Evolutionary conservation across 2,113 vertebrate genomes (phyloP), one percentile per base, ranked within the genome.

Genomic region (Bambusicola thoracicus): DNA sequence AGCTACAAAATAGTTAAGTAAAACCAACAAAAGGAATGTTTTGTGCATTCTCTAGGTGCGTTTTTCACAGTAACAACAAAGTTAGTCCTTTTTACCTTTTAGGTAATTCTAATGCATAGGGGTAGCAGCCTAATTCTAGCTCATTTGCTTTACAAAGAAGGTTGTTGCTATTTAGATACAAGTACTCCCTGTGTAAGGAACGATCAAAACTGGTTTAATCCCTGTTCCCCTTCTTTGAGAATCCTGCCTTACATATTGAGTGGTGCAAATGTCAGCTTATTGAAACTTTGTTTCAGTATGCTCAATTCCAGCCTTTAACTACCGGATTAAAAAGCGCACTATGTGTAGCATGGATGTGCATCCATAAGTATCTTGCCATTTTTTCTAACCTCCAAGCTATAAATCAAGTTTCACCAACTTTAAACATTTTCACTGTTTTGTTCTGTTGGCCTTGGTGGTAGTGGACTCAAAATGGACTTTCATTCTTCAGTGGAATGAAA

Each of bases 301-400:
- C 24, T 80, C 3, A 27, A 2, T 83, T 85, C 11, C 22, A 56
- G 17, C n/a, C 13, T 61, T 79, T 12, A 44, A 10, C 21, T 87
- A 5, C 8, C 30, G 34, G 55, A 40, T 82, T 48, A 41, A 41
- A 51, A 75, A 72, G 8, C 0, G 0, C 1, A 3, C 13, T 29
- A 0, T 55, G 5, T 68, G 12, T 51, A 53, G 6, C 16, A 38
- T 18, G 20, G 29, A 21, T 24, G 3, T 8, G 1, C 38, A 43
- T 22, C 22, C 13, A 62, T 20, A 80, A 41, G 17, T 53, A 32
- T 32, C 13, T 81, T 63, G 7, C 3, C 10, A 69, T 0, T 15
- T 74, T 85, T 78, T 24, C n/a, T 83, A 48, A 43, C 11, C 36
- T 74, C 11, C 1, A 2, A 55, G 7, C 21, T 63, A 3, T 38